These are phyloP conservation scores for Acholoe squamosa DNA, from an alignment of 2,888 invertebrate species.

Conservation along the genomic window DNA sequence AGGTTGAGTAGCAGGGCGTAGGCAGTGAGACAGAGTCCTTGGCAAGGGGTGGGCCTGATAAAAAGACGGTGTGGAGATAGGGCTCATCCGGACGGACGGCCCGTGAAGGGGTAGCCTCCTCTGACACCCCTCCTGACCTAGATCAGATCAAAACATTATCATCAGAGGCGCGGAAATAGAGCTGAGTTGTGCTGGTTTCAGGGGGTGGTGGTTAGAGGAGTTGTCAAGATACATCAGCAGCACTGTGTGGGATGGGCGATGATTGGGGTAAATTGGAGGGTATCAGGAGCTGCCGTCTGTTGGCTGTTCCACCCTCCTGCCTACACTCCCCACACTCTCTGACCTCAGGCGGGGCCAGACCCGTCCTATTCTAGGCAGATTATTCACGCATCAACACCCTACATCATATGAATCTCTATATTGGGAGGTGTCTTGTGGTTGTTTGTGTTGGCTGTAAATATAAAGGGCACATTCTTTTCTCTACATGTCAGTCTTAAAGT, in stretches of 20 bases:
- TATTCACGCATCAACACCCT: neutral
- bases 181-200: neutral
- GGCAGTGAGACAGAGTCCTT: neutral
- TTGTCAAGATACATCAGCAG: neutral
- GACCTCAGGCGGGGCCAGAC: neutral
- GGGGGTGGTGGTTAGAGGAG: neutral
- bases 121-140: conserved; percentile 18
- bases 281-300: conserved; percentile 3
- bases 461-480: neutral
- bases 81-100: neutral
- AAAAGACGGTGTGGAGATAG: neutral
- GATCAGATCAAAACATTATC: conserved; percentile 38
- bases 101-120: neutral
- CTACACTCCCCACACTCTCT: neutral
- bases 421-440: too few species aligned
- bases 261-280: conserved; percentile 3
- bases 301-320: neutral
- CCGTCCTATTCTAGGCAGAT: neutral
- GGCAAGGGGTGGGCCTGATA: neutral
- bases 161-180: conserved; percentile 22
- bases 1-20: neutral
- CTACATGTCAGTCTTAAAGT: too few species aligned
- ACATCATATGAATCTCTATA: neutral
- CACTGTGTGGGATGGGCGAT: neutral
- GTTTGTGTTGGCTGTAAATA: neutral